phyloP scores from a whole-genome alignment of 2,888 invertebrate genomes.

The Nemotelus nigrinus region DNA sequence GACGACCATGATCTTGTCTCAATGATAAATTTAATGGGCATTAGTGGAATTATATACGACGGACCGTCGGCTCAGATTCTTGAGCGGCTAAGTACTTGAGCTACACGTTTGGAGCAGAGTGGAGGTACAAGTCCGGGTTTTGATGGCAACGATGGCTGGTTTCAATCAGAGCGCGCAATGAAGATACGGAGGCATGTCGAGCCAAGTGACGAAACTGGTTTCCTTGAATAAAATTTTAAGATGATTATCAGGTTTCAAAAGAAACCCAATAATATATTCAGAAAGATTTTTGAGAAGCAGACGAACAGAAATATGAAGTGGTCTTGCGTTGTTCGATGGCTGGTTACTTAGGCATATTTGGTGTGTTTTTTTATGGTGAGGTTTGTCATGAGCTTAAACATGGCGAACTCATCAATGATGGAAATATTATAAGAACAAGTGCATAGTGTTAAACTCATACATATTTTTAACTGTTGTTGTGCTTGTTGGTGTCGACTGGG shows the following conservation, averaged over 20 bases:
- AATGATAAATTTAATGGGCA: slow-evolving; percentile 34
- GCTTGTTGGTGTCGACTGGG: neutral
- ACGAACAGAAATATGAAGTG: slow-evolving; percentile 42
- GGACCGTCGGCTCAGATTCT: neutral
- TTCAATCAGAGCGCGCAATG: slow-evolving; percentile 27
- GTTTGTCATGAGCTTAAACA: neutral
- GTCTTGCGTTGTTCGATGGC: slow-evolving; percentile 27
- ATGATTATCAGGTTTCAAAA: slow-evolving; percentile 49
- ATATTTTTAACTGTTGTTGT: neutral
- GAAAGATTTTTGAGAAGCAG: slow-evolving; percentile 20
- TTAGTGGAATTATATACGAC: slow-evolving; percentile 5
- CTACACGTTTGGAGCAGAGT: neutral
- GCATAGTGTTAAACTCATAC: neutral
- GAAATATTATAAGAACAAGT: slow-evolving; percentile 5
- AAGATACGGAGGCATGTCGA: neutral
- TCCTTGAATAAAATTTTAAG: slow-evolving; percentile 30
- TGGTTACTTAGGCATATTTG: neutral
- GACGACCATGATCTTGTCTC: slow-evolving; percentile 29
- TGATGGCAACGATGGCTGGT: slow-evolving; percentile 12
- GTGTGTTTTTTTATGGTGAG: neutral
- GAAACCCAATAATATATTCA: slow-evolving; percentile 46
- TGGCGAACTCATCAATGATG: neutral
- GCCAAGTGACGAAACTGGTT: slow-evolving; percentile 44
- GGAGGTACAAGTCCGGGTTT: slow-evolving; percentile 36
- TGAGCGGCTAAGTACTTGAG: neutral